Conservation (phyloP, 2,113 vertebrate species). For the Machaerirhynchus nigripectus region DNA sequence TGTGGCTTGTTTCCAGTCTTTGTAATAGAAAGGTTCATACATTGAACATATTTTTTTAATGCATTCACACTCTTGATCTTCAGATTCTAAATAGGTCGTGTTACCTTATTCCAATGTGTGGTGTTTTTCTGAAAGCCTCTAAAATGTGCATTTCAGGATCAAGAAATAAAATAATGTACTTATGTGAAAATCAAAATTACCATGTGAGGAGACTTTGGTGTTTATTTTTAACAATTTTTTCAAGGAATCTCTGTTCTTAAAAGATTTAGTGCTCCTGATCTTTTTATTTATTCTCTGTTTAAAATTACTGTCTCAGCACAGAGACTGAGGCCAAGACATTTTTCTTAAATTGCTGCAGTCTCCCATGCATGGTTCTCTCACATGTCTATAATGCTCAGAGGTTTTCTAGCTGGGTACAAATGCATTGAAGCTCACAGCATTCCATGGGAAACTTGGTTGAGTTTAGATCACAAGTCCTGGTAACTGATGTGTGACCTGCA, state of each 20-base stretch:
- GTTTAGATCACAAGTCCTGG: not conserved
- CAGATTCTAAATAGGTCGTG: not conserved
- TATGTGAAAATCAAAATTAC: not conserved
- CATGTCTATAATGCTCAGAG: not conserved
- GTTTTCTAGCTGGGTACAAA: not conserved
- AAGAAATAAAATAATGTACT: not conserved
- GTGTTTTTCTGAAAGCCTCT: not conserved
- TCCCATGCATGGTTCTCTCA: not conserved
- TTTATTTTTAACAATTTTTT: not conserved
- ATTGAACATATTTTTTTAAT: not conserved
- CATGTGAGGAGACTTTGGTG: not conserved
- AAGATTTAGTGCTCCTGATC: not conserved
- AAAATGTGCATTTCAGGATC: not conserved
- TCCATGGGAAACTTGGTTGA: constrained; percentile 2
- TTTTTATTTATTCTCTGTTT: not conserved
- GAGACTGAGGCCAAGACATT: not conserved
- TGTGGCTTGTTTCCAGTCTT: not conserved
- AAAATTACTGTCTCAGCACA: not conserved
- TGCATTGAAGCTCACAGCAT: not conserved
- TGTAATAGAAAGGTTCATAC: not conserved
- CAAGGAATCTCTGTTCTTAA: not conserved
- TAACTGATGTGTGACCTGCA: constrained; percentile 10
- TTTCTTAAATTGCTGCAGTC: not conserved
- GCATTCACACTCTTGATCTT: not conserved
- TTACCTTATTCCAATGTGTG: not conserved